A percentile compares a stretch with the other conserved stretches of the same genome.
phyloP scores from a whole-genome alignment of 2,113 vertebrate species.

The Gnathonemus echidnorhynchus region DNA sequence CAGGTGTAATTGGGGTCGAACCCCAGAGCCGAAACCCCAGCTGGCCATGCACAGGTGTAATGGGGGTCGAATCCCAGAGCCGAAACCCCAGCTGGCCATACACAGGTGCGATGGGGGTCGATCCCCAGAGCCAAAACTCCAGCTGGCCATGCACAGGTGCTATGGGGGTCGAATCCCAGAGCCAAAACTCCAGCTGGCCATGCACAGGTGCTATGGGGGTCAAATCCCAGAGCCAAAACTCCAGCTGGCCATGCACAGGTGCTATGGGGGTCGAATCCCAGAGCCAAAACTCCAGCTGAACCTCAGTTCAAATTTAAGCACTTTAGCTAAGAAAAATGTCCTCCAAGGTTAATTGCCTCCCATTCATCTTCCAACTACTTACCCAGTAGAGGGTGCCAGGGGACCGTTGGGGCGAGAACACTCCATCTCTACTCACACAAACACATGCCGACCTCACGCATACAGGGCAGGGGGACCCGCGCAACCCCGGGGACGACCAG shows the following conservation, averaged over 20 bases:
- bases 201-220: too few species aligned
- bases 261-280: too few species aligned
- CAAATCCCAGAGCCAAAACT: background rate
- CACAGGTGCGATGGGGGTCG: background rate
- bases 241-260: background rate
- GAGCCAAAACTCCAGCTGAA: background rate
- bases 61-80: background rate
- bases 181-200: background rate
- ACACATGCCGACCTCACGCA: too few species aligned
- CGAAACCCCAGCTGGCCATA: background rate
- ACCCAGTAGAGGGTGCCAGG: background rate
- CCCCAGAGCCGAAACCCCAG: background rate
- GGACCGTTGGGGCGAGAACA: background rate
- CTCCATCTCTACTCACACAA: background rate
- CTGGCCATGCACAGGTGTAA: background rate
- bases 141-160: background rate
- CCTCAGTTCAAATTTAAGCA: background rate
- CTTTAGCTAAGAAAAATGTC: background rate
- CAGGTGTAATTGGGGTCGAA: background rate
- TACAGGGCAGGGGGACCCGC: background rate
- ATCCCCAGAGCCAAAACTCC: background rate
- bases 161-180: too few species aligned
- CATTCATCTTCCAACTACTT: background rate
- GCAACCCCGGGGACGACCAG: background rate
- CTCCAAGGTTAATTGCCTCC: background rate